Percentiles rank a stretch among this genome's conserved stretches.
phyloP scores from a whole-genome alignment of 2,797 vertebrate species.

The Otolemur crassicaudatus region DNA sequence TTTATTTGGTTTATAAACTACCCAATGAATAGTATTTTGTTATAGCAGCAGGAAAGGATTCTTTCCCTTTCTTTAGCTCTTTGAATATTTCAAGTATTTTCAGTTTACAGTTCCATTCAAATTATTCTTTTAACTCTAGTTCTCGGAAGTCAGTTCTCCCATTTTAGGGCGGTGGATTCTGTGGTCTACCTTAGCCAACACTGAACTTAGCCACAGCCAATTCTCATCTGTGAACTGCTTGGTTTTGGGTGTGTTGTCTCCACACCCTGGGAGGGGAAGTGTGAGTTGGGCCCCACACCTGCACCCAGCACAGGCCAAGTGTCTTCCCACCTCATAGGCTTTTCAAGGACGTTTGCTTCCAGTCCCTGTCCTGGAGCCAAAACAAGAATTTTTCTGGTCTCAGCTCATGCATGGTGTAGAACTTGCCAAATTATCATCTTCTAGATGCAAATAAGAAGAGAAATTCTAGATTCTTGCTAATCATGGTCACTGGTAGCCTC shows the following conservation, averaged over 20 bases:
- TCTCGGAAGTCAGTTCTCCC: neutral
- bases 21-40: neutral
- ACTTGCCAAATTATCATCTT: neutral
- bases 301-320: neutral
- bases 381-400: neutral
- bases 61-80: neutral
- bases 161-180: fast-evolving
- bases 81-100: neutral
- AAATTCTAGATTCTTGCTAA: fast-evolving
- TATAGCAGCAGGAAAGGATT: neutral
- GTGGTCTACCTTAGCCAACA: fast-evolving
- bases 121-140: neutral
- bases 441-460: neutral
- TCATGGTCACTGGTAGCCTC: fast-evolving
- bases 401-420: neutral
- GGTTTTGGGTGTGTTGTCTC: fast-evolving
- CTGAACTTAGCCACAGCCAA: fast-evolving
- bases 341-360: neutral
- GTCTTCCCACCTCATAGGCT: neutral
- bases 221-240: neutral
- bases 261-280: fast-evolving
- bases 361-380: neutral
- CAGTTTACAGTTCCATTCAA: neutral
- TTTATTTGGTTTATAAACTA: neutral
- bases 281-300: too few relatives aligned